Conservation (phyloP, 2,113 vertebrate genomes). For the Riparia riparia region DNA sequence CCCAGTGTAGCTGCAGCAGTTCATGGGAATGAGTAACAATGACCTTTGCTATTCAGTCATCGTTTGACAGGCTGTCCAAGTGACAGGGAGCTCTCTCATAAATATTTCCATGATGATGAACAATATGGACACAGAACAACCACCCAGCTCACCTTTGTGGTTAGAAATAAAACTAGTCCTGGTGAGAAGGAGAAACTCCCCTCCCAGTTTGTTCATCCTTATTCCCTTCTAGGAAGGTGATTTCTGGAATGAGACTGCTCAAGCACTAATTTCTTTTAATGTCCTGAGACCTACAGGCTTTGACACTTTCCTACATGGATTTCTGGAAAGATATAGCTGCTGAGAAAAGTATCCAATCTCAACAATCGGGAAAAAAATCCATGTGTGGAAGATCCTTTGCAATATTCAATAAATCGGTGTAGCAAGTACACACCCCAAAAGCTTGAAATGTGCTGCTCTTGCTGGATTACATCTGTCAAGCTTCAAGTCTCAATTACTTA, state of each 20-base stretch:
- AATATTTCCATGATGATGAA: background rate
- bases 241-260: background rate
- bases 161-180: background rate
- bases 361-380: background rate
- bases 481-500: background rate
- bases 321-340: background rate
- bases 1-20: background rate
- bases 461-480: background rate
- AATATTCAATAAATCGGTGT: background rate
- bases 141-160: background rate
- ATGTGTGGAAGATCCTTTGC: background rate
- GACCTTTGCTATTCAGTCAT: background rate
- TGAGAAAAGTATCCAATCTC: background rate
- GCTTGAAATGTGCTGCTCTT: background rate
- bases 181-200: background rate
- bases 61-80: background rate
- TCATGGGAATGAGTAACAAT: conserved; percentile 10
- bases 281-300: background rate
- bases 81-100: background rate
- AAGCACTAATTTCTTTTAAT: background rate
- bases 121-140: background rate
- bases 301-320: background rate
- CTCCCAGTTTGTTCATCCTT: background rate
- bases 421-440: background rate
- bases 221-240: background rate